Evolutionary conservation across 1,140 invertebrate genomes (phyloP), one percentile per base, ranked within the genome.

Genomic region (Drosophila rufa): DNA sequence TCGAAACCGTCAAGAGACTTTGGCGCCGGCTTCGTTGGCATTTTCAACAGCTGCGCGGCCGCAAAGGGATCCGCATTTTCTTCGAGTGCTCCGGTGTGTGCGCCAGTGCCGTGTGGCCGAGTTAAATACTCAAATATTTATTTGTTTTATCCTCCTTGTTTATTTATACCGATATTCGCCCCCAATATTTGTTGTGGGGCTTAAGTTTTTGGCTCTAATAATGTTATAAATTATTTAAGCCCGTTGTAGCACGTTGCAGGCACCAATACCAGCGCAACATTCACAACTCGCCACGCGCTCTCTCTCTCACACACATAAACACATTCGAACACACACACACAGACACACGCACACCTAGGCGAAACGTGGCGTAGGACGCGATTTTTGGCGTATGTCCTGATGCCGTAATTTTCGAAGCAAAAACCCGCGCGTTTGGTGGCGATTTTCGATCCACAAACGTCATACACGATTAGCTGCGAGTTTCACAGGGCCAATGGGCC

Each of bases 331-430:
- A 40, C 50, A 12, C 51, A 25, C 6, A 45, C 59, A 38, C 30
- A 40, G 45, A 42, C 69, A 45, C 46, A 73, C 80, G 66, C 59
- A 83, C 80, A 80, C 83, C 67, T 86, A 75, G 38, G 59, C 47
- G 67, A 80, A 73, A 79, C 74, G 83, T 89, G 60, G 78, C 70
- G 75, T 90, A 80, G 85, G 78, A 90, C 84, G 84, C 84, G 78
- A 85, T 81, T 67, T 56, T 84, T 84, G 78, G 80, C 82, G 80
- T 87, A 90, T 90, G 80, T 84, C 60, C 80, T 79, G 77, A 87
- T 89, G 85, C 85, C 85, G 85, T 90, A 89, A 89, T 89, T 89
- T 89, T 84, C 79, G 48, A 58, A 68, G 55, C 70, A 43, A 60
- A 47, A 56, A n/a, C 51, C 76, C 53, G 51, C 36, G 66, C 46